A percentile compares a stretch with the other conserved stretches of the same genome.
Evolutionary conservation across 2,113 vertebrate species (phyloP).

Genomic region (Neomonachus schauinslandi): DNA sequence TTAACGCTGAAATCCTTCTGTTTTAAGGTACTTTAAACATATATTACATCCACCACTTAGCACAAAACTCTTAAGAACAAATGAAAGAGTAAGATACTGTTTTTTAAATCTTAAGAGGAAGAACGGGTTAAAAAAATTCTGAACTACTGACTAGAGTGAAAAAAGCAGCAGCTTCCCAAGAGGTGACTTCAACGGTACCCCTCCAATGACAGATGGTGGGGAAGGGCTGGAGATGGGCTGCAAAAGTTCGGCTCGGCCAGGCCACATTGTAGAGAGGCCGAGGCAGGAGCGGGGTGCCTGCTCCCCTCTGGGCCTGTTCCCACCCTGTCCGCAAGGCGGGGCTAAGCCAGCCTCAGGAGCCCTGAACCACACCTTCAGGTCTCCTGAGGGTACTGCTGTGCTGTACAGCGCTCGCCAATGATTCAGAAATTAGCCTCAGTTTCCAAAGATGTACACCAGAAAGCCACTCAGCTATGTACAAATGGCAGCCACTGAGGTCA

Average conservation of each 20-base stretch:
- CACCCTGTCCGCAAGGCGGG: not conserved
- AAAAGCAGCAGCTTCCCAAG: not conserved
- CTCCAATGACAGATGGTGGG: not conserved
- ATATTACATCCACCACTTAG: not conserved
- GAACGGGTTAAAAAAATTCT: not conserved
- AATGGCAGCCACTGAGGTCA: not conserved
- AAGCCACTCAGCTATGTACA: not conserved
- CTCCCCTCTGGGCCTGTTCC: not conserved
- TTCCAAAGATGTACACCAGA: not conserved
- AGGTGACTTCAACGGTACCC: not conserved
- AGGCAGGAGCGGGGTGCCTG: not conserved
- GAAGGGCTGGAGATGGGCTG: not conserved
- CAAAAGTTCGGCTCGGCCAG: not conserved
- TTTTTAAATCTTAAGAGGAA: slow-evolving; percentile 49
- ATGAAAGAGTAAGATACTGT: not conserved
- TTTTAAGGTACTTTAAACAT: slow-evolving; percentile 13
- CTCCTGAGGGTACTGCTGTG: not conserved
- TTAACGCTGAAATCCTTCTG: not conserved
- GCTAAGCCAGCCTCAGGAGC: not conserved
- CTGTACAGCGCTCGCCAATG: not conserved
- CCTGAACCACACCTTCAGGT: not conserved
- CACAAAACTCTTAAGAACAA: slow-evolving; percentile 13
- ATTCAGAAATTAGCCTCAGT: not conserved
- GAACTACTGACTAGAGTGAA: not conserved
- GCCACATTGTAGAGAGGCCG: too few relatives aligned